Conservation (phyloP, 2,888 invertebrate genomes). For the Stramonita haemastoma region DNA sequence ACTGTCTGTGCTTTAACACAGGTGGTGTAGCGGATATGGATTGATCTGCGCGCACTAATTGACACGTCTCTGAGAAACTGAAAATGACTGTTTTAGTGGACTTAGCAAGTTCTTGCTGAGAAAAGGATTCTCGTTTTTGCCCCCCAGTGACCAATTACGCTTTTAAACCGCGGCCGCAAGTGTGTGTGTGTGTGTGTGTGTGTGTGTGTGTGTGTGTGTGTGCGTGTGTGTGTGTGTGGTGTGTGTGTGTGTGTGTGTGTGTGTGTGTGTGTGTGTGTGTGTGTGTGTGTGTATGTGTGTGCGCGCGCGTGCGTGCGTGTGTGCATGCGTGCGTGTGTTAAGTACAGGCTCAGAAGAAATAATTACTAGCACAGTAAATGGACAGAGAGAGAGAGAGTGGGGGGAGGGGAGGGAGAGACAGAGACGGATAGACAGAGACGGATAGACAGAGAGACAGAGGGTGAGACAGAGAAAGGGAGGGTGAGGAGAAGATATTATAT, state of each 20-base stretch:
- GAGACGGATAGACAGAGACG: background rate
- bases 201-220: slow-evolving; percentile 23
- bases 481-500: too few relatives aligned
- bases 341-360: background rate
- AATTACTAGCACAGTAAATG: background rate
- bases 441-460: background rate
- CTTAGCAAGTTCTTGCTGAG: too few relatives aligned
- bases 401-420: too few relatives aligned
- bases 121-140: too few relatives aligned
- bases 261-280: slow-evolving; percentile 29
- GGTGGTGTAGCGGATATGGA: too few relatives aligned
- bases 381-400: background rate
- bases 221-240: slow-evolving; percentile 20
- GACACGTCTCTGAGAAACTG: too few relatives aligned
- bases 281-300: slow-evolving; percentile 13
- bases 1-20: too few relatives aligned
- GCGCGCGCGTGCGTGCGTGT: background rate
- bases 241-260: slow-evolving; percentile 25
- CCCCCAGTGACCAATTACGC: too few relatives aligned
- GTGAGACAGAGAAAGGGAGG: background rate
- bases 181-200: too few relatives aligned
- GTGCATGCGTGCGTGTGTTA: background rate
- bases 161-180: too few relatives aligned
- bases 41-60: too few relatives aligned
- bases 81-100: too few relatives aligned